Conservation (phyloP, 2,797 vertebrate species). For the Bradypodion ventrale region DNA sequence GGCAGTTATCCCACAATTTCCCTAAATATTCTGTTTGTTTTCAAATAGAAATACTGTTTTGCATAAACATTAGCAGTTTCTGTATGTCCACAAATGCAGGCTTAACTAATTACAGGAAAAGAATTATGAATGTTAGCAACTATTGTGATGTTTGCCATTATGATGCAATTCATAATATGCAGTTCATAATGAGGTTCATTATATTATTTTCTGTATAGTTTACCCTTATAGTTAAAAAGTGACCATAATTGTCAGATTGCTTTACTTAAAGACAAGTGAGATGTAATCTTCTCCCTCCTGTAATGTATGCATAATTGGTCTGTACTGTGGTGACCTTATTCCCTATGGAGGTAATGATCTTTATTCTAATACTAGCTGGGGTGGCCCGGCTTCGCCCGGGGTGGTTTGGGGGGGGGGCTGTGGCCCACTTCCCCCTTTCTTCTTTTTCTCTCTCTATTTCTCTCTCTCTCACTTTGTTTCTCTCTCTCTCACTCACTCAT, state of each 20-base stretch:
- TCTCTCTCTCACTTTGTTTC: no score
- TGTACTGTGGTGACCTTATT: no score
- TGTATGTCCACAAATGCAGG: neutral
- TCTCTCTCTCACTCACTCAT: no score
- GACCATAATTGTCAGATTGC: neutral
- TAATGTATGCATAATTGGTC: neutral
- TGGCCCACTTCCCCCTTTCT: no score
- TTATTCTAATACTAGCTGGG: no score
- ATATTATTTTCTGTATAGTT: neutral
- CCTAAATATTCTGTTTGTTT: constrained; percentile 16
- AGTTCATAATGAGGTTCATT: neutral
- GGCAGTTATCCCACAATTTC: constrained; percentile 20
- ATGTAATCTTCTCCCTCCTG: neutral
- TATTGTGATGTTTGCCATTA: neutral
- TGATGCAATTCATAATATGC: neutral
- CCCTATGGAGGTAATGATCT: no score
- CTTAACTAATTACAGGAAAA: neutral
- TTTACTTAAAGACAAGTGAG: neutral
- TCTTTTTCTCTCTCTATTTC: no score
- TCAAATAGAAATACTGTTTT: constrained; percentile 33
- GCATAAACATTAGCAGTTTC: neutral
- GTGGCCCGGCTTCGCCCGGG: no score
- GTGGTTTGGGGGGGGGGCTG: no score
- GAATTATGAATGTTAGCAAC: constrained; percentile 16
- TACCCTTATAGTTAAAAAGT: neutral